A percentile compares a stretch with the other conserved stretches of the same genome.
Evolutionary conservation across 2,797 vertebrate species (phyloP).

Genomic region (Scolopax bukidnonensis): DNA sequence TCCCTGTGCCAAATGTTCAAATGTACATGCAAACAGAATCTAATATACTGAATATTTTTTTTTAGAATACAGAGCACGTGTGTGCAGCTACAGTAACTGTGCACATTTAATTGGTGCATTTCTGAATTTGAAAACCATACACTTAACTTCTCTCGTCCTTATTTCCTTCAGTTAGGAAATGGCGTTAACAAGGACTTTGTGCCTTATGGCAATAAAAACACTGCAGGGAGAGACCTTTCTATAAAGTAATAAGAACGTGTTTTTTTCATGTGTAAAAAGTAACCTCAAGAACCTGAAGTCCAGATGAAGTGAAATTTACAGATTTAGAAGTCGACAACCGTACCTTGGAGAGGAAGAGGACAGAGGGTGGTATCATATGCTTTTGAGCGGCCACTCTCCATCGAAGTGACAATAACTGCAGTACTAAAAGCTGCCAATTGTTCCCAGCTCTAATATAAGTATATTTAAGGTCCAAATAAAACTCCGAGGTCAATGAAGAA

Average conservation of each 20-base stretch:
- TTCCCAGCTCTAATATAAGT: not conserved
- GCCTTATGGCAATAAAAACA: not conserved
- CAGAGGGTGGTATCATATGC: rapidly evolving
- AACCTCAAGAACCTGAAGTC: not conserved
- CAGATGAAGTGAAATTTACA: not conserved
- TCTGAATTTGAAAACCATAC: not conserved
- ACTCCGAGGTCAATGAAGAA: not conserved
- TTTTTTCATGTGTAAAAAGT: not conserved
- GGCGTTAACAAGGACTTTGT: not conserved
- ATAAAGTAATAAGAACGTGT: not conserved
- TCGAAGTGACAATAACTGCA: not conserved
- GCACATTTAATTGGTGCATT: not conserved
- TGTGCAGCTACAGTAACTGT: not conserved
- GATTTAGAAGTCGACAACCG: not conserved
- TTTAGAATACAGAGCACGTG: not conserved
- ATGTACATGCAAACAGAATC: not conserved
- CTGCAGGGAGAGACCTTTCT: not conserved
- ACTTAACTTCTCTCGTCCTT: not conserved
- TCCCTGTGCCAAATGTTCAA: not conserved
- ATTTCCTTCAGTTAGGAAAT: not conserved
- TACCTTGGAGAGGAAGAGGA: not conserved
- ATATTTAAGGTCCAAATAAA: not conserved
- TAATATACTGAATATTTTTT: rapidly evolving
- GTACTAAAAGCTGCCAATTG: not conserved
- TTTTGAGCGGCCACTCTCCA: not conserved